phyloP scores from a whole-genome alignment of 2,888 invertebrate genomes.

The Lacanobia wlatinum region DNA sequence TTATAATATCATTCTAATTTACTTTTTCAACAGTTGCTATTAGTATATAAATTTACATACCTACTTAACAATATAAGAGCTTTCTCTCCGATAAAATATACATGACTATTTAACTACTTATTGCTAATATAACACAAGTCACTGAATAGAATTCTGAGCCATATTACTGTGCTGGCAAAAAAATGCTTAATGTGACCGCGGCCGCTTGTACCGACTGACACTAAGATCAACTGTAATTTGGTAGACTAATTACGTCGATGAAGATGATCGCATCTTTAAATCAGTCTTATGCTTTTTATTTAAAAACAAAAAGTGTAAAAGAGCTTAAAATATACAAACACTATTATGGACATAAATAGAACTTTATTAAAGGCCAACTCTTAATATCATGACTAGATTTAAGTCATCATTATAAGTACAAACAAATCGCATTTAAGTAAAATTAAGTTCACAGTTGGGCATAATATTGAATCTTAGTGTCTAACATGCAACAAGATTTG shows the following conservation, averaged over 20 bases:
- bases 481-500: constrained; percentile 61
- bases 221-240: constrained; percentile 70
- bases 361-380: constrained; percentile 66
- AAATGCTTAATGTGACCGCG: constrained; percentile 55
- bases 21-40: constrained; percentile 66
- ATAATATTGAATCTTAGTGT: constrained; percentile 76
- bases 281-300: constrained; percentile 73
- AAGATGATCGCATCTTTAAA: constrained; percentile 59
- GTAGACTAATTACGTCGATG: constrained; percentile 51
- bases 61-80: constrained; percentile 69
- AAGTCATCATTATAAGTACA: constrained; percentile 77
- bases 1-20: constrained; percentile 66
- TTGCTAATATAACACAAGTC: constrained; percentile 78
- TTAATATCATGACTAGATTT: constrained; percentile 81
- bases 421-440: constrained; percentile 63
- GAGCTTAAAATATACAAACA: constrained; percentile 43
- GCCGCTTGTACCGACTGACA: constrained; percentile 67
- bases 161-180: constrained; percentile 73
- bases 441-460: constrained; percentile 53
- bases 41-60: constrained; percentile 64
- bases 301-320: constrained; percentile 49
- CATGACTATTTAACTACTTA: constrained; percentile 76
- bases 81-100: constrained; percentile 75
- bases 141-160: constrained; percentile 73
- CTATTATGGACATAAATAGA: constrained; percentile 37